A percentile compares a stretch with the other conserved stretches of the same genome.
These are phyloP conservation scores for Silurus meridionalis DNA, from an alignment of 2,113 vertebrate species.

Conservation along the genomic window DNA sequence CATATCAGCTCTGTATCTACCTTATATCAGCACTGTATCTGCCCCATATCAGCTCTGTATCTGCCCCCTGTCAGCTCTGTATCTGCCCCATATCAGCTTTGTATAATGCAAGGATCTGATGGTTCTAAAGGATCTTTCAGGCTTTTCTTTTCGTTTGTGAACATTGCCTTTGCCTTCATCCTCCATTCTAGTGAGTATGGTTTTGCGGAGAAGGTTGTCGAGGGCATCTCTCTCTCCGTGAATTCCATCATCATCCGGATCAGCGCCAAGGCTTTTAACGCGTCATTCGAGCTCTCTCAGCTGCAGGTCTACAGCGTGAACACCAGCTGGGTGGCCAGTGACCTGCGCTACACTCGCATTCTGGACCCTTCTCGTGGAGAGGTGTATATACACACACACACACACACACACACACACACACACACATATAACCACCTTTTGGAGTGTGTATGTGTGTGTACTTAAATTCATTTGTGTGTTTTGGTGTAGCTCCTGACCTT, in stretches of 20 bases:
- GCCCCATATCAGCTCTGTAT: too few species aligned
- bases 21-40: too few species aligned
- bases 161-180: not conserved
- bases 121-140: not conserved
- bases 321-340: constrained; percentile 87
- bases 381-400: constrained; percentile 64
- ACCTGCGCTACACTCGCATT: constrained; percentile 90
- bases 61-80: too few species aligned
- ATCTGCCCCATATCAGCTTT: too few species aligned
- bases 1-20: too few species aligned
- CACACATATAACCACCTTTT: too few species aligned
- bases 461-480: not conserved
- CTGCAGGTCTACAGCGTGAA: constrained; percentile 96
- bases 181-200: constrained; percentile 85
- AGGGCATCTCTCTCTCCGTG: constrained; percentile 94
- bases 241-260: constrained; percentile 96
- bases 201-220: constrained; percentile 98
- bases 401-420: not conserved
- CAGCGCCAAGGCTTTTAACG: constrained; percentile 97
- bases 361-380: constrained; percentile 89
- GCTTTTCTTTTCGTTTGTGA: not conserved
- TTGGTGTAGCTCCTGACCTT: constrained; percentile 88
- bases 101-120: too few species aligned
- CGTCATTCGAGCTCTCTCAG: constrained; percentile 97
- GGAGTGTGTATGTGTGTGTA: not conserved